Evolutionary conservation across 2,888 invertebrate species (phyloP), one percentile per base, ranked within the genome.

Genomic region (Drymonia ruficornis): DNA sequence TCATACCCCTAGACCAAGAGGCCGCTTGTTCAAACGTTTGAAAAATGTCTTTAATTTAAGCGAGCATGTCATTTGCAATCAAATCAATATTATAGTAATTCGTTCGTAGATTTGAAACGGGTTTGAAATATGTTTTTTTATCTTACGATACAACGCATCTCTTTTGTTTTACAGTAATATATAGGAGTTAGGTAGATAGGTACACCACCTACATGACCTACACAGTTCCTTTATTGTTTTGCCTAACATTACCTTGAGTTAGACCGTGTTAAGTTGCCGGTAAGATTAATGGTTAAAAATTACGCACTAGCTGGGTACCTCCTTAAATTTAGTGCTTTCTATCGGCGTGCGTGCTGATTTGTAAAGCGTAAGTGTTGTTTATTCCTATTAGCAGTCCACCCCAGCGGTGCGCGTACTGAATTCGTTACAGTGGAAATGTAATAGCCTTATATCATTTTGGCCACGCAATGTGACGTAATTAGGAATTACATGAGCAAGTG

Each of bases 1-100:
- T 94, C 94, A 94, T 94, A 94, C 94, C 94, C 94, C 94, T 94
- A 94, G 94, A 94, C 94, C 94, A 94, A 94, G 94, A 94, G 94
- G 94, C 94, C 94, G 16, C 81, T 38, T 52, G 11, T 0, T 0
- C 1, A 0, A 0, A 0, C 0, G 0, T 0, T 0, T 11, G 48
- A 67, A 75, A 77, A 49, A 52, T 53, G n/a, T 31, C 5, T n/a
- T 36, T 36, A 36, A 36, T 11, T n/a, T n/a, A 13, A 6, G 6
- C 13, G 8, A 2, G 2, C 3, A 11, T 11, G 31, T 34, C 8
- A 11, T 3, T 34, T 34, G 31, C 0, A 34, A n/a, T n/a, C n/a
- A n/a, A n/a, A n/a, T 34, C 31, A 34, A 11, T 34, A 12, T 12
- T 34, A n/a, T n/a, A n/a, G n/a, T n/a, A n/a, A n/a, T n/a, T n/a